A percentile compares a stretch with the other conserved stretches of the same genome.
Conservation (phyloP, 2,797 vertebrate species). For the Pipistrellus kuhlii region DNA sequence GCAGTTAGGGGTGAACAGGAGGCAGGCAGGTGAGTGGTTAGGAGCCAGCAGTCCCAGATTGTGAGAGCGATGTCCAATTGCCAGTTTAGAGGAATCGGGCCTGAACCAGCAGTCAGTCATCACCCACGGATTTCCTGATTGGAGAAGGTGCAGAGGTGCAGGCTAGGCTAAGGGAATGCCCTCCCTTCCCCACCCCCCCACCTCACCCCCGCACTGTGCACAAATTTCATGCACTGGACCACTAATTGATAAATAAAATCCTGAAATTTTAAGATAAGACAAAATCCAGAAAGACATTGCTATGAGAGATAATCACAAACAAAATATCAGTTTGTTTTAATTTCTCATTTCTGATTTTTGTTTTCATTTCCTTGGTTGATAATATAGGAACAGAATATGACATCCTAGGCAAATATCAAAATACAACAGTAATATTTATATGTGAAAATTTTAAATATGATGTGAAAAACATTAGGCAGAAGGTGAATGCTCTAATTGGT, state of each 20-base stretch:
- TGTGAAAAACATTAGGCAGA: not conserved
- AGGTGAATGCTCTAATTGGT: not conserved
- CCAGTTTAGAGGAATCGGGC: no score
- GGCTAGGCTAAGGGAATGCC: no score
- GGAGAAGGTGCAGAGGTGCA: no score
- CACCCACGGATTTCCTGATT: no score
- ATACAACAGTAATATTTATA: not conserved
- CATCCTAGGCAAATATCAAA: not conserved
- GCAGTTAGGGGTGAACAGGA: no score
- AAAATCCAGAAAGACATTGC: not conserved
- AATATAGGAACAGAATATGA: not conserved
- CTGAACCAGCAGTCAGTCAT: no score
- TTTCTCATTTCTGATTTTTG: not conserved
- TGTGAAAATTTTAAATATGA: not conserved
- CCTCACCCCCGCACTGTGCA: no score
- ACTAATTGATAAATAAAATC: not conserved
- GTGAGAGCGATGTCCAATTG: no score
- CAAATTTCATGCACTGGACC: no score
- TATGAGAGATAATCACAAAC: not conserved
- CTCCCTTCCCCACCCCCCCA: no score
- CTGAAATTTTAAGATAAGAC: not conserved
- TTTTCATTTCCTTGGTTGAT: not conserved
- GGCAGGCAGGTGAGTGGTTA: no score
- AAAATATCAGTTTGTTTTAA: not conserved
- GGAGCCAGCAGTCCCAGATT: no score